Evolutionary conservation across 1,140 invertebrate genomes (phyloP).

Genomic region (Heterodera carotae): DNA sequence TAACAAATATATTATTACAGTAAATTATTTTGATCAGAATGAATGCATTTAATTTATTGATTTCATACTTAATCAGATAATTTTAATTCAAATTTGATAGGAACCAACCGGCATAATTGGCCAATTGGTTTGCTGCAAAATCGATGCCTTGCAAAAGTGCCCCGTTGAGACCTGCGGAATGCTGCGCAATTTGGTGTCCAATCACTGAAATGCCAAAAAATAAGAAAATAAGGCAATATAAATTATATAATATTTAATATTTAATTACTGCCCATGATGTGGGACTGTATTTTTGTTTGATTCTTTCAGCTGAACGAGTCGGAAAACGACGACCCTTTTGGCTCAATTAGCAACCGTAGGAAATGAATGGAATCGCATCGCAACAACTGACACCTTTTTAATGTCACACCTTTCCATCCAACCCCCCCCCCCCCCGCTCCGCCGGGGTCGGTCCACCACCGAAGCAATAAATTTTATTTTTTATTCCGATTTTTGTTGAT

Average conservation of each 20-base stretch:
- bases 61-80: no score
- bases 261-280: background rate
- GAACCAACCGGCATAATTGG: background rate
- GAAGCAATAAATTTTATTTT: background rate
- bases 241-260: no score
- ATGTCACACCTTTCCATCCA: background rate
- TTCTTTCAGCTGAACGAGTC: background rate
- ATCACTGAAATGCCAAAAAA: background rate
- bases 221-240: background rate
- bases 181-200: background rate
- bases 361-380: background rate
- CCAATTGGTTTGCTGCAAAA: background rate
- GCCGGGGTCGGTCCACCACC: no score
- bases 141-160: background rate
- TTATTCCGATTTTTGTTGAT: background rate
- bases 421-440: no score
- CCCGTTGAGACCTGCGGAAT: background rate
- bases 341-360: background rate
- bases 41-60: no score
- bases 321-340: background rate
- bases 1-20: no score
- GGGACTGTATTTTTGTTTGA: background rate
- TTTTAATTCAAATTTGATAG: no score
- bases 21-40: no score
- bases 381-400: background rate